Base-by-base conservation (phyloP, 2,888 invertebrate species). In the Aphidoletes aphidimyza region DNA sequence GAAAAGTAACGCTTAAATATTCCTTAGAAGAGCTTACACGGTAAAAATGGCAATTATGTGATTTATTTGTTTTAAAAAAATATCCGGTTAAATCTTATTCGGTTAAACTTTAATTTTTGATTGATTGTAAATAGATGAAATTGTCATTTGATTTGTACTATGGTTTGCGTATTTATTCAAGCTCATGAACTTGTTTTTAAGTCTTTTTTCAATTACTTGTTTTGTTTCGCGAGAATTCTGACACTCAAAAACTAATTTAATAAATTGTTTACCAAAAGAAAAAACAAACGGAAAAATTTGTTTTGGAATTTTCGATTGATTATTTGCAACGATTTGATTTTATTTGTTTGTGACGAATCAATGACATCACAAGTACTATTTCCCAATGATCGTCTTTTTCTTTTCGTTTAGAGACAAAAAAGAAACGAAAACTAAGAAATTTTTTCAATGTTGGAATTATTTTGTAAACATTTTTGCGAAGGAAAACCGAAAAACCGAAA, bases 41-140 rank as follows among this genome's bases (percentile, higher is more conserved):
- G 54, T 54, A 54, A 54, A 54, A 54, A 54, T 54, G 54, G 54
- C 54, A 54, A 54, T 54, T n/a, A n/a, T n/a, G n/a, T n/a, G n/a
- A 22, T 54, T 54, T 54, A 22, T n/a, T 3, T 54, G n/a, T 54
- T 22, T n/a, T n/a, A n/a, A n/a, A 22, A 54, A 54, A 54, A 54
- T 54, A 54, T 6, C 2, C 2, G 14, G 47, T 2, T 47, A 47
- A 47, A 47, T 17, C 19, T 17, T 5, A 11, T 47, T 47, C 17
- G 17, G 17, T 17, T 2, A 47, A 9, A 11, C 47, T 47, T 14
- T 17, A 47, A 11, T 47, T 8, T n/a, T 47, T 19, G 2, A 39
- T 47, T 47, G n/a, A 22, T 54, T 22, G 54, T 54, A 54, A 54
- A 54, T 54, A 54, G 54, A 14, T 8, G 54, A 54, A 54, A 54